phyloP scores from a whole-genome alignment of 2,888 invertebrate genomes.

The Argyresthia goedartella region DNA sequence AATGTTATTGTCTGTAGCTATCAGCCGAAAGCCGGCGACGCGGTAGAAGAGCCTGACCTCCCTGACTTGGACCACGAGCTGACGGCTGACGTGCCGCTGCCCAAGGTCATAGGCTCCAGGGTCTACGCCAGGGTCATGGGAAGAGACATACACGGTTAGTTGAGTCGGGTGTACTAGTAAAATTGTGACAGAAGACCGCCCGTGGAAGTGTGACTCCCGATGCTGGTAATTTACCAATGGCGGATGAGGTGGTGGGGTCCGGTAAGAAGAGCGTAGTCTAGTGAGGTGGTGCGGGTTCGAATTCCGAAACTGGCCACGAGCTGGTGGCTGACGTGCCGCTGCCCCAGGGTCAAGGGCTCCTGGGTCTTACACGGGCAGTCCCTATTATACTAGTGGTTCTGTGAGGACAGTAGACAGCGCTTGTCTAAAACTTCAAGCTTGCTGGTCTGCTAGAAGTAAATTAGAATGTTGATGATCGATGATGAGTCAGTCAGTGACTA shows the following conservation, averaged over 20 bases:
- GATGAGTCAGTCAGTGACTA: too few relatives aligned
- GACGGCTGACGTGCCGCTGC: constrained; percentile 35
- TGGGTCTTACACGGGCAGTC: constrained; percentile 42
- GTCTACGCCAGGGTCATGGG: constrained; percentile 54
- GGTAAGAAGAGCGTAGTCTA: constrained; percentile 12
- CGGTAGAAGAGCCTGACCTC: background rate
- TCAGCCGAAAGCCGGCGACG: constrained; percentile 8
- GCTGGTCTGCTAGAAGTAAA: too few relatives aligned
- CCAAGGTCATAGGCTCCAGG: constrained; percentile 32
- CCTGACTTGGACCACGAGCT: constrained; percentile 23
- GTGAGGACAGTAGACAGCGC: too few relatives aligned
- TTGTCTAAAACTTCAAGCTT: too few relatives aligned
- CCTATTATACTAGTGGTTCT: too few relatives aligned
- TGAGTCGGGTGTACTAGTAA: too few relatives aligned
- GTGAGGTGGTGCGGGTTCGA: too few relatives aligned
- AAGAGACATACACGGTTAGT: constrained; percentile 45
- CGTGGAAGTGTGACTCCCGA: too few relatives aligned
- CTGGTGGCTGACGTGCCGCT: constrained; percentile 35
- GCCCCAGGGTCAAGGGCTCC: constrained; percentile 34
- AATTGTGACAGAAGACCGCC: too few relatives aligned
- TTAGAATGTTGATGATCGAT: too few relatives aligned
- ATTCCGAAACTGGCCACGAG: constrained; percentile 21
- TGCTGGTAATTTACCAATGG: too few relatives aligned
- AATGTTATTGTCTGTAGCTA: constrained; percentile 7
- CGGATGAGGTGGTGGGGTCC: constrained; percentile 12